Evolutionary conservation across 2,113 vertebrate species (phyloP), one percentile per base, ranked within the genome.

Genomic region (Gobiocypris rarus): DNA sequence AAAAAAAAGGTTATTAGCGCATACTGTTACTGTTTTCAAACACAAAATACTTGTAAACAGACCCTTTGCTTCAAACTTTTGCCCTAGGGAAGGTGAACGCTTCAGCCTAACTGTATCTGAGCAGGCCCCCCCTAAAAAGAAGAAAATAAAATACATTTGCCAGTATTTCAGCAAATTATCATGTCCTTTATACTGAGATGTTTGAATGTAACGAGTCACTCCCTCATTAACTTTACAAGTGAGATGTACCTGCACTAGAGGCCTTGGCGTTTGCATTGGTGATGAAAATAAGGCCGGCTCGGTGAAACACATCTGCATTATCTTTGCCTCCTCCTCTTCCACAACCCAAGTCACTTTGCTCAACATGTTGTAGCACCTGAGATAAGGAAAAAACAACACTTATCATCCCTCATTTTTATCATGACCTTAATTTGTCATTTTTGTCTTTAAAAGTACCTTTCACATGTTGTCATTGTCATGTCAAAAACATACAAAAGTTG

Each of bases 241-340:
- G 15, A 67, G 15, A 38, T 38, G 31, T 80, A 91, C 90, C 89
- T 89, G 54, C 9, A 10, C 61, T 71, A 1, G 58, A 88, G 65
- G 87, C 91, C 0, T 93, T 91, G 15, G 92, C 92, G 0, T 98
- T 97, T 26, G 96, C 94, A 0, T 98, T 98, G 26, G 97, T 98
- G 24, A 98, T 79, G 85, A 98, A 97, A 0, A 94, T 96, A 80
- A 99, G 95, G 13, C 98, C 98, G 0, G 96, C 95, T 63, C 94
- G 89, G 8, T 85, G 86, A 86, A 99, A 98, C 0, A 98, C 96
- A 0, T 96, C 94, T 0, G 94, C n/a, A 0, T 92, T 96, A 89
- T 98, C 90, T 82, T 1, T 89, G 14, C 98, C 98, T 1, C 97
- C 97, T 0, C 97, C 97, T 10, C 95, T 96, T 0, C 97, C 97